phyloP scores from a whole-genome alignment of 2,113 vertebrate genomes.

The Platichthys flesus region DNA sequence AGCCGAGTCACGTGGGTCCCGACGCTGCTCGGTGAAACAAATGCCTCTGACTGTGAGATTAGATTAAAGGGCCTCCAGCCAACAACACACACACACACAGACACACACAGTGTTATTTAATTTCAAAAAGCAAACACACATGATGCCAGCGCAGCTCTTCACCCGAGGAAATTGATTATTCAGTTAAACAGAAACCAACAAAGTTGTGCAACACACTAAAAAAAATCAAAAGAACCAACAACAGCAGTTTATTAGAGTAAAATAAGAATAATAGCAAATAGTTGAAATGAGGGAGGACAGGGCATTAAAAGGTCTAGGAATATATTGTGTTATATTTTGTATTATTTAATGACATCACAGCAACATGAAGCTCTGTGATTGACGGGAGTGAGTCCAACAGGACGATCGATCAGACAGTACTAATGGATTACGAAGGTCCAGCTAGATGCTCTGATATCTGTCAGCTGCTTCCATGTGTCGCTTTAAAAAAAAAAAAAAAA shows the following conservation, averaged over 20 bases:
- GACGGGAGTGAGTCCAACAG: slow-evolving; percentile 28
- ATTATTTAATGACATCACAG: background rate
- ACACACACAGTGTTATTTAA: background rate
- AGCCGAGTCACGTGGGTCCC: slow-evolving; percentile 11
- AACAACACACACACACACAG: background rate
- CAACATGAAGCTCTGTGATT: slow-evolving; percentile 15
- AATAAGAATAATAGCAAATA: too few species aligned
- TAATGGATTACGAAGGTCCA: slow-evolving; percentile 71
- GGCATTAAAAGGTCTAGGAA: background rate
- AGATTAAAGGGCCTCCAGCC: background rate
- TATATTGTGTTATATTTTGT: background rate
- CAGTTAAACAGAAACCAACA: background rate
- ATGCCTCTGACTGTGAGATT: background rate
- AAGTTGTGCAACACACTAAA: background rate
- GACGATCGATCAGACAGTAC: slow-evolving; percentile 60
- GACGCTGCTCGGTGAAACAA: background rate
- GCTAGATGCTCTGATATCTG: slow-evolving; percentile 58
- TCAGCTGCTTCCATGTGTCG: slow-evolving; percentile 62
- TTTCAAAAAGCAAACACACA: background rate
- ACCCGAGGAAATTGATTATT: background rate
- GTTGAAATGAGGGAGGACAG: too few species aligned
- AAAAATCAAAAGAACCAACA: background rate
- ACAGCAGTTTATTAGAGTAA: too few species aligned
- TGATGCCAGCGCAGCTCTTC: background rate
- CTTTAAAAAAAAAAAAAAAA: slow-evolving; percentile 68